A percentile compares a stretch with the other conserved stretches of the same genome.
Evolutionary conservation across 2,113 vertebrate species (phyloP).

Genomic region (Cryptotis parvus): DNA sequence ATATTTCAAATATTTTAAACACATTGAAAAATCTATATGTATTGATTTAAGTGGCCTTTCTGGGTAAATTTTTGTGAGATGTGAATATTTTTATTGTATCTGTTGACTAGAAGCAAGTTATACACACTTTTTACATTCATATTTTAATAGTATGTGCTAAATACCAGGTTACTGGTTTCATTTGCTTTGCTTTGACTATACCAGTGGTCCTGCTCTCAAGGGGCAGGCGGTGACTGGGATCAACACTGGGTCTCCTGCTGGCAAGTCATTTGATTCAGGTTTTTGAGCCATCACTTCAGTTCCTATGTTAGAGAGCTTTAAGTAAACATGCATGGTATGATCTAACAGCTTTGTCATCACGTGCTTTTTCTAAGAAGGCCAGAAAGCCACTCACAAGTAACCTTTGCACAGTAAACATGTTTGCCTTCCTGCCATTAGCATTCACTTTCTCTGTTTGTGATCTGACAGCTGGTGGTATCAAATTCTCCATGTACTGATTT

Average conservation of each 20-base stretch:
- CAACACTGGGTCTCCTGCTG: too few relatives aligned
- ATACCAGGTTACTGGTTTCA: slow-evolving; percentile 51
- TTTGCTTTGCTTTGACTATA: neutral
- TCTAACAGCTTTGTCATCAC: slow-evolving; percentile 75
- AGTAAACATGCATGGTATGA: slow-evolving; percentile 57
- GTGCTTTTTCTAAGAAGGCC: slow-evolving; percentile 65
- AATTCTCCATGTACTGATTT: slow-evolving; percentile 76
- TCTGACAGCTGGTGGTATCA: slow-evolving; percentile 82
- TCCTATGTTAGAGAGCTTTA: neutral
- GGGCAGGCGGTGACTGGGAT: too few relatives aligned
- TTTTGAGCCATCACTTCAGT: too few relatives aligned
- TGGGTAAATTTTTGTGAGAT: neutral
- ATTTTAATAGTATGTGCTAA: slow-evolving; percentile 69
- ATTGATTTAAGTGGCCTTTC: neutral
- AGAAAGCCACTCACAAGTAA: slow-evolving; percentile 74
- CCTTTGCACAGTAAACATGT: slow-evolving; percentile 82
- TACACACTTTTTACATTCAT: slow-evolving; percentile 27
- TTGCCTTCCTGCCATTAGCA: slow-evolving; percentile 83
- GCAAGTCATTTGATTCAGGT: too few relatives aligned
- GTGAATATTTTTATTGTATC: neutral
- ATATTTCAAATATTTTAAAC: neutral
- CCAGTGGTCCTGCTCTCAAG: too few relatives aligned
- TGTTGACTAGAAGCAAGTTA: neutral
- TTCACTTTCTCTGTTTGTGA: slow-evolving; percentile 80
- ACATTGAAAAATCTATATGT: neutral